Evolutionary conservation across 1,140 invertebrate genomes (phyloP), one percentile per base, ranked within the genome.

Genomic region (Lanistes nyassanus): DNA sequence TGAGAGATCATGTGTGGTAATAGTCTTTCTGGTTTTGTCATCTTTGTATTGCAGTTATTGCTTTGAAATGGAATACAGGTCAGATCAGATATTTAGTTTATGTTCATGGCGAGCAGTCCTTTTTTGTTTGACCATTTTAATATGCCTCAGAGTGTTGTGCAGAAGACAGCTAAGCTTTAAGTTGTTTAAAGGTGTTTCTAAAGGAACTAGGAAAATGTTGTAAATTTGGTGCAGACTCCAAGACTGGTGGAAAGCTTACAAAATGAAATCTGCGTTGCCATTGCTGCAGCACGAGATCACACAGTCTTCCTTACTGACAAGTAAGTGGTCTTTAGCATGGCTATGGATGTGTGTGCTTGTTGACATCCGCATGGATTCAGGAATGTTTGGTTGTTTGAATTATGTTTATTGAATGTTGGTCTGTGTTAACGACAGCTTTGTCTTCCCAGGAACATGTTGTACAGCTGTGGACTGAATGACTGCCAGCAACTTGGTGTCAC

Each of bases 391-490:
- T n/a, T n/a, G n/a, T n/a, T n/a, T n/a, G n/a, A n/a, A n/a, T n/a
- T n/a, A 42, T 42, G 39, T 42, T 42, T n/a, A n/a, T n/a, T 13
- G 19, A 16, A 16, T 47, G 26, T 62, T 3, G 34, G n/a, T 29
- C 26, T 72, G 36, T 67, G 31, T 75, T 66, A 66, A 65, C 70
- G 37, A 71, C 69, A 31, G 36, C 31, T 67, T 70, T 66, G 71
- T 39, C 69, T 69, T 83, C 84, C 29, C 81, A 93, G 91, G 79
- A 85, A 86, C 26, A 69, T 55, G 53, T 91, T 94, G 9, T 93
- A 90, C 84, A 91, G 91, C 62, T 93, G 92, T 90, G 94, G 94
- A 34, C 85, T 91, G 13, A 94, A 94, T 86, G 89, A 88, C 9
- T 89, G 92, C 83, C 90, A 92, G 80, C 93, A 94, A 81, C 84